Percentiles rank a stretch among this genome's conserved stretches.
These are phyloP conservation scores for Lepidothrix coronata DNA, from an alignment of 2,113 vertebrate genomes.

Conservation along the genomic window DNA sequence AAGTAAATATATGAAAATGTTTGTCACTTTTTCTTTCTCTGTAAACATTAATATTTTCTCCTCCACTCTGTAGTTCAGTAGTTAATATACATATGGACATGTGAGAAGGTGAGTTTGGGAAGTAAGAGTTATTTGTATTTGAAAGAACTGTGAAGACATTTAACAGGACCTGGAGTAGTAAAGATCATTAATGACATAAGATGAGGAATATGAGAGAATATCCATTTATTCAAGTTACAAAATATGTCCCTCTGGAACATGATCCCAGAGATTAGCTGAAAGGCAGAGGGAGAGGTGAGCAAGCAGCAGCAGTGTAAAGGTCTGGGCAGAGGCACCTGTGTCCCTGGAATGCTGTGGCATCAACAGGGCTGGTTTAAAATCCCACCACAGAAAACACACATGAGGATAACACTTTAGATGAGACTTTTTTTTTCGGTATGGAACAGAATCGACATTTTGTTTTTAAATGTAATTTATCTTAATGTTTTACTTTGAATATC, in stretches of 20 bases:
- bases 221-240: background rate
- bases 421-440: background rate
- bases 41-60: background rate
- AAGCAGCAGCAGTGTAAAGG: slow-evolving; percentile 38
- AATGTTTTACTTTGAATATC: background rate
- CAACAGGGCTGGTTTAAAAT: fast-evolving
- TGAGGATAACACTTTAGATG: background rate
- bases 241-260: background rate
- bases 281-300: background rate
- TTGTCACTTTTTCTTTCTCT: background rate
- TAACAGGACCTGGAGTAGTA: background rate
- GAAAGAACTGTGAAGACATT: background rate
- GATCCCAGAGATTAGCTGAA: background rate
- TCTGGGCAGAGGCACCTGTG: background rate
- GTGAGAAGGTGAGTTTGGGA: background rate
- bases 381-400: fast-evolving
- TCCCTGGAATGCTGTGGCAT: background rate
- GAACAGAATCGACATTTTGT: background rate
- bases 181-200: background rate
- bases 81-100: background rate
- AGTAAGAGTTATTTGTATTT: background rate
- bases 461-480: background rate
- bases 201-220: background rate
- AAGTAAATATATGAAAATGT: background rate
- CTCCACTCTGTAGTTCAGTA: background rate